Conservation (phyloP, 2,888 invertebrate genomes). For the Glaucopsyche alexis region DNA sequence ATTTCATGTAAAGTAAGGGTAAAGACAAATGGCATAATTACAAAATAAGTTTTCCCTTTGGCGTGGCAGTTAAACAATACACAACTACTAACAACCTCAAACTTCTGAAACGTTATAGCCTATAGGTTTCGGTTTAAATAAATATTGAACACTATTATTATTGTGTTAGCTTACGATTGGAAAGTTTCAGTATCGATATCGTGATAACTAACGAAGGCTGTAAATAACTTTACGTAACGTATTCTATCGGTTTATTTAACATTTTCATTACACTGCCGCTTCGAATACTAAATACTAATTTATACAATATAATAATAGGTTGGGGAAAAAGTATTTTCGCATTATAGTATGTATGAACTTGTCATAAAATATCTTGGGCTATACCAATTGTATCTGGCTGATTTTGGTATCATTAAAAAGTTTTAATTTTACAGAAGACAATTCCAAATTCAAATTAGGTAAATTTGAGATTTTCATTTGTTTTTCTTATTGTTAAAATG, state of each 20-base stretch:
- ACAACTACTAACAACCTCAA: conserved; percentile 20
- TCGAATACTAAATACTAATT: background rate
- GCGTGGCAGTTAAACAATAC: conserved; percentile 9
- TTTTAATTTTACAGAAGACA: too few relatives aligned
- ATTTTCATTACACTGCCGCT: background rate
- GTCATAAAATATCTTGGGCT: too few relatives aligned
- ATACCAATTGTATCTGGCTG: too few relatives aligned
- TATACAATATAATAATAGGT: too few relatives aligned
- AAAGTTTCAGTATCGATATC: conserved; percentile 7
- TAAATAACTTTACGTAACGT: background rate
- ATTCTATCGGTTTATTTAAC: background rate
- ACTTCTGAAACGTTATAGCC: conserved; percentile 16
- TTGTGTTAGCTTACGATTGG: background rate
- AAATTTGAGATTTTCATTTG: too few relatives aligned
- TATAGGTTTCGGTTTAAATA: background rate
- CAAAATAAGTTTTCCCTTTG: conserved; percentile 1
- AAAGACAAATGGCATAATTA: conserved; percentile 12
- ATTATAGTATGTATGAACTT: too few relatives aligned
- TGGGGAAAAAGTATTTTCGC: too few relatives aligned
- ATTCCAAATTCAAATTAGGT: too few relatives aligned
- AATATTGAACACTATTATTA: conserved; percentile 1
- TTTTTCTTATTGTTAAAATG: too few relatives aligned
- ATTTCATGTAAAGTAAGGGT: background rate
- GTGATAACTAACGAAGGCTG: background rate
- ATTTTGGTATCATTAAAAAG: too few relatives aligned